Percentiles rank a stretch among this genome's conserved stretches.
phyloP scores from a whole-genome alignment of 2,888 invertebrate genomes.

The Abrostola triplasia region DNA sequence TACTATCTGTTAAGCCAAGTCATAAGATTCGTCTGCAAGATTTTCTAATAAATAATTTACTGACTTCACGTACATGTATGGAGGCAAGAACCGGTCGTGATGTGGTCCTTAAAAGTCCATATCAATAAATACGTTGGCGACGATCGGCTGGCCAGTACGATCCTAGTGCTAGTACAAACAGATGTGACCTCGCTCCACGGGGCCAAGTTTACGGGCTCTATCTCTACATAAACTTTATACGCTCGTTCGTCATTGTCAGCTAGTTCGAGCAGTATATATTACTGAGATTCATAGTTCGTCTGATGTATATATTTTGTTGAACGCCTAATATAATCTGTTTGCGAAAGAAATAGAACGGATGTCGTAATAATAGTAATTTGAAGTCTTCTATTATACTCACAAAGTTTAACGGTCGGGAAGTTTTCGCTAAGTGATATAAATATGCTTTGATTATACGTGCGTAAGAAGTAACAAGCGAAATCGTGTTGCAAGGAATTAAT shows the following conservation, averaged over 20 bases:
- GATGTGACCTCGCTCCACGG: constrained; percentile 40
- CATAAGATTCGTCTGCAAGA: constrained; percentile 34
- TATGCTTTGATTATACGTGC: neutral
- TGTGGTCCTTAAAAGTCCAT: constrained; percentile 55
- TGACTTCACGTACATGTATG: constrained; percentile 46
- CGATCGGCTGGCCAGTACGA: constrained; percentile 31
- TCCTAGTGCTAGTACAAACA: constrained; percentile 32
- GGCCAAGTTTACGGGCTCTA: constrained; percentile 45
- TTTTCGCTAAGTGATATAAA: neutral
- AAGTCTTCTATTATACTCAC: constrained; percentile 8
- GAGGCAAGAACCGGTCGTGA: constrained; percentile 48
- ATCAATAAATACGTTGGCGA: constrained; percentile 61
- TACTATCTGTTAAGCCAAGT: constrained; percentile 32
- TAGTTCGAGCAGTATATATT: constrained; percentile 23
- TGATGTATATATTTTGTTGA: constrained; percentile 36
- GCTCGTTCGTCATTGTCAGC: constrained; percentile 48
- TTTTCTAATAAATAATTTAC: constrained; percentile 50
- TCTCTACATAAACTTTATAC: constrained; percentile 43
- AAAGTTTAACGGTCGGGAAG: constrained; percentile 3
- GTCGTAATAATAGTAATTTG: constrained; percentile 25
- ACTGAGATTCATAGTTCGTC: constrained; percentile 37
- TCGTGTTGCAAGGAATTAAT: neutral
- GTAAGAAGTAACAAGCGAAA: neutral
- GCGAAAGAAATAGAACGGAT: constrained; percentile 28
- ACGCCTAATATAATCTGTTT: constrained; percentile 26